Percentiles rank a stretch among this genome's conserved stretches.
Evolutionary conservation across 2,113 vertebrate species (phyloP).

Genomic region (Macheiramphus alcinus): DNA sequence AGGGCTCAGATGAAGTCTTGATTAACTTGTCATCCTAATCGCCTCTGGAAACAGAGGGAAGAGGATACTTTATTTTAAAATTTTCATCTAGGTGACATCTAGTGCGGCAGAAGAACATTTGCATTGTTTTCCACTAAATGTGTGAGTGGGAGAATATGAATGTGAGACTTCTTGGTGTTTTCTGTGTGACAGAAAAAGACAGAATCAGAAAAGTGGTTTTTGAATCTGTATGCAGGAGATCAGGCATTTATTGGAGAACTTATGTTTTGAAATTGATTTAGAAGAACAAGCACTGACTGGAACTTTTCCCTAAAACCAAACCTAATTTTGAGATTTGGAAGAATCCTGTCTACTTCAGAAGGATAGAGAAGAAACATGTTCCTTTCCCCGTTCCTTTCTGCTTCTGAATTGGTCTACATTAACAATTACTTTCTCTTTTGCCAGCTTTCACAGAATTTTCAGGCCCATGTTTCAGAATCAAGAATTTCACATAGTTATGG

Average conservation of each 20-base stretch:
- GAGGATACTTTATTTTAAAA: constrained; percentile 26
- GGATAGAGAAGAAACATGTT: neutral
- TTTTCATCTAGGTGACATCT: constrained; percentile 22
- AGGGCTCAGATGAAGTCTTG: neutral
- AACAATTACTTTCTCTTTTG: neutral
- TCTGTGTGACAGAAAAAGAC: neutral
- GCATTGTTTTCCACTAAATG: neutral
- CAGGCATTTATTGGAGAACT: neutral
- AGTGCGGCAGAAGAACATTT: neutral
- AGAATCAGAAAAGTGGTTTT: neutral
- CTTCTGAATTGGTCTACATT: neutral
- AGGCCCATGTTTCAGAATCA: neutral
- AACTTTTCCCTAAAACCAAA: neutral
- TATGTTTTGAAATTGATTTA: neutral
- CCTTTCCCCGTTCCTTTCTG: neutral
- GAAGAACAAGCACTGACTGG: neutral
- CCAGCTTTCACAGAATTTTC: neutral
- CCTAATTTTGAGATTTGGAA: neutral
- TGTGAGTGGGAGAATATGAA: neutral
- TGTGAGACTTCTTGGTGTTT: neutral
- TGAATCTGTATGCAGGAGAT: neutral
- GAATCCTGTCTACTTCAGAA: neutral
- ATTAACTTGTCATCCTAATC: constrained; percentile 30
- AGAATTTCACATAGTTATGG: neutral
- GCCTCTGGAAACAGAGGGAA: neutral